Evolutionary conservation across 2,113 vertebrate genomes (phyloP), one percentile per base, ranked within the genome.

Genomic region (Bufo bufo): DNA sequence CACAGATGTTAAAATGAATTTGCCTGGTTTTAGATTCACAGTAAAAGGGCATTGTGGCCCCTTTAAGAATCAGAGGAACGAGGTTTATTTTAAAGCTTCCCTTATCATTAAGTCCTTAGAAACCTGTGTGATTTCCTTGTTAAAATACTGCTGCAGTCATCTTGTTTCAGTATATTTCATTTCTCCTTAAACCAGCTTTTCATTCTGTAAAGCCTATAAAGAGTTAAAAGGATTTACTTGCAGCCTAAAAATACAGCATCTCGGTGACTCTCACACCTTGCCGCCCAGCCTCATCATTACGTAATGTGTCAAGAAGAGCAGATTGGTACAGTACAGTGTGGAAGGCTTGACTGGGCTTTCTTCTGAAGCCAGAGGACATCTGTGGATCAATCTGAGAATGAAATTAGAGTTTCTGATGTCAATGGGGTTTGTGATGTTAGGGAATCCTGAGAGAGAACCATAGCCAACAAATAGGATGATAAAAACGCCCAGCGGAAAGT

Each of bases 261-360:
- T 63, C 7, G 47, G 75, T 86, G 85, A 66, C 75, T 59, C 84
- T 50, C 71, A 45, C 72, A 81, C 78, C 50, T 69, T 66, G 56
- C 85, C 50, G 52, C 58, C 66, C 17, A 10, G 58, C 20, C 54
- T 75, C 14, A 85, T 78, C 75, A 65, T 86, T 78, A 86, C 74
- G 74, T 86, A 78, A 86, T 86, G 72, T 86, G 85, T 78, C 58
- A 86, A 6, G 16, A 50, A 7, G 4, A 23, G 85, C 85, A 85
- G 65, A 84, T 84, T 50, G 63, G 50, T 54, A 69, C 65, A 61
- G 78, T 61, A 43, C 16, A 59, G 78, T 43, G 77, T 14, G 81
- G 81, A 47, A 86, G 74, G 85, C 3, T 45, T 54, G 23, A 77
- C 50, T 56, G 72, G 85, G 75, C n/a, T 86, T 66, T 50, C 61